These are phyloP conservation scores for Phoeniculus purpureus DNA, from an alignment of 2,797 vertebrate species.

Conservation along the genomic window DNA sequence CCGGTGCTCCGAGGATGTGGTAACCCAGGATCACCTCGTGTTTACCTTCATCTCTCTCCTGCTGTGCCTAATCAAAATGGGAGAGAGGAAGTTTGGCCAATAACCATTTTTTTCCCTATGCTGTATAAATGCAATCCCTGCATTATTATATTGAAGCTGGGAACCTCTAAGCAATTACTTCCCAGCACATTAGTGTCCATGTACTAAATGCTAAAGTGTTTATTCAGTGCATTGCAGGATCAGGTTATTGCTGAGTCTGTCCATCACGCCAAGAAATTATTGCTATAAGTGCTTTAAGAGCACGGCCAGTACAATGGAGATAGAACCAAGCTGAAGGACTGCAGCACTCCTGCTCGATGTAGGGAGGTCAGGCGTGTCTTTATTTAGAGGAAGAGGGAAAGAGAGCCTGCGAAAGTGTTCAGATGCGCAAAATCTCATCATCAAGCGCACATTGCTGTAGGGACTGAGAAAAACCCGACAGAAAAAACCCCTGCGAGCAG, in stretches of 20 bases:
- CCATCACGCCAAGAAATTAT: constrained; percentile 69
- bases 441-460: not conserved
- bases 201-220: constrained; percentile 75
- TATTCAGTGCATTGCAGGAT: constrained; percentile 73
- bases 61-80: constrained; percentile 42
- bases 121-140: constrained; percentile 65
- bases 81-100: constrained; percentile 30
- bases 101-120: not conserved
- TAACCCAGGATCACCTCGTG: not conserved
- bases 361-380: not conserved
- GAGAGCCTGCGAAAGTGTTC: not conserved
- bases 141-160: constrained; percentile 68
- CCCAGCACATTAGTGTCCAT: constrained; percentile 64
- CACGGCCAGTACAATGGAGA: constrained; percentile 31
- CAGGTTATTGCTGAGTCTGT: constrained; percentile 75
- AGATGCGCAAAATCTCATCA: constrained; percentile 49
- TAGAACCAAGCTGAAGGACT: constrained; percentile 5
- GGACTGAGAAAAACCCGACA: not conserved
- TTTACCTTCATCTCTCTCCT: not conserved
- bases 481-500: not conserved
- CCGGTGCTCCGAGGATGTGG: not conserved
- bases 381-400: not conserved
- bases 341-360: not conserved
- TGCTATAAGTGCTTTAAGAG: constrained; percentile 71
- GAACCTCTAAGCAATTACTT: constrained; percentile 76